Evolutionary conservation across 2,113 vertebrate genomes (phyloP), one percentile per base, ranked within the genome.

Genomic region (Penelope pileata): DNA sequence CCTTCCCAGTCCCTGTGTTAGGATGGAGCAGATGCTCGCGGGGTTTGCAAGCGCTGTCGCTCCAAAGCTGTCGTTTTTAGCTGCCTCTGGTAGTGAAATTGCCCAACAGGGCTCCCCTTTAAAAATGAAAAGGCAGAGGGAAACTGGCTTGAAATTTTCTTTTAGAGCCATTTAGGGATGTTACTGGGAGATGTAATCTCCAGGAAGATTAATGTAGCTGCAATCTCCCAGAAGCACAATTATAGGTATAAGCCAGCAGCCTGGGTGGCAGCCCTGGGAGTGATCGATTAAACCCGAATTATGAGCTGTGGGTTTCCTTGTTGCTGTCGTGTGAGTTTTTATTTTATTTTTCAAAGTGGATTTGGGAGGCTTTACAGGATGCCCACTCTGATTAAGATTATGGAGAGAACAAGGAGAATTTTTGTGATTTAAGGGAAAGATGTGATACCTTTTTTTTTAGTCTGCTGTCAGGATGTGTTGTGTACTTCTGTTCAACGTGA

Each of bases 11-110:
- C 92, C 91, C 82, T 93, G 24, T 90, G 92, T 88, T 88, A 84
- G 95, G 93, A 92, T 85, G 91, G 88, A 94, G 86, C 85, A 94
- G 94, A 97, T 96, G 94, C 93, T 86, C 89, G 87, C 18, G 73
- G 88, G 86, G 75, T 94, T 95, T 90, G 83, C 90, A 90, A 93
- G 94, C 94, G 93, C 93, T 95, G 88, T 78, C 1, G 17, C 91
- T 83, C 86, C 84, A 90, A 91, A 93, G 89, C 92, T 94, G 95
- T 88, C 5, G 48, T 75, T 88, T 96, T 93, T 92, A 94, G 38
- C 78, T 90, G 91, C 69, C 93, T 88, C 91, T 94, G 92, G 40
- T 94, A 90, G 86, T 77, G 87, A 88, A 92, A 94, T 90, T 92
- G 76, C 68, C 91, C 86, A 38, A 85, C 59, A 85, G 53, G 70